Conservation (phyloP, 2,113 vertebrate species). For the Acinonyx jubatus region DNA sequence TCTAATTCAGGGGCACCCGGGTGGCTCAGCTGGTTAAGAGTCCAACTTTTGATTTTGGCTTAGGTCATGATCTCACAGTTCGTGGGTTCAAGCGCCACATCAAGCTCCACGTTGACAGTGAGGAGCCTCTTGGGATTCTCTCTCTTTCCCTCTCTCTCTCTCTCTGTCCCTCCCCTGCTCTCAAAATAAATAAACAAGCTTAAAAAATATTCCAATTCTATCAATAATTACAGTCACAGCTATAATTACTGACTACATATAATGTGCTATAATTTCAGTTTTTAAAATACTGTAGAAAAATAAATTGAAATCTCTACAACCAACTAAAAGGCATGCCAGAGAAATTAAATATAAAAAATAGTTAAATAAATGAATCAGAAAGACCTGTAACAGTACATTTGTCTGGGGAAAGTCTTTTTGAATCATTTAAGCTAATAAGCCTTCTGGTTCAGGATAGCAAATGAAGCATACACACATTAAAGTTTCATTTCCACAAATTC, state of each 20-base stretch:
- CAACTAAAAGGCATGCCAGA: background rate
- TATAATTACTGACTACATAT: background rate
- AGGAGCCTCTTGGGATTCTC: too few species aligned
- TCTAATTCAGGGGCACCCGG: background rate
- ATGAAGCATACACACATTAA: background rate
- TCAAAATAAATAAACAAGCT: too few species aligned
- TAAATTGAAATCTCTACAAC: background rate
- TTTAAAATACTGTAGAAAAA: constrained; percentile 17
- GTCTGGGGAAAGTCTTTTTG: background rate
- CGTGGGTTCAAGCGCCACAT: too few species aligned
- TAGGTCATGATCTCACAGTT: too few species aligned
- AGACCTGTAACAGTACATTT: background rate
- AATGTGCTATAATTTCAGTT: background rate
- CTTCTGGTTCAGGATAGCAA: background rate
- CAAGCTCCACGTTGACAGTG: too few species aligned
- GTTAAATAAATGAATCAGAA: background rate
- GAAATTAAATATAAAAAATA: background rate
- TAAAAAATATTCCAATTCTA: background rate
- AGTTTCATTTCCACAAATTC: background rate
- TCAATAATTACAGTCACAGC: background rate
- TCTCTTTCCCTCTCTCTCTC: too few species aligned
- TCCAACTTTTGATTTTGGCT: too few species aligned
- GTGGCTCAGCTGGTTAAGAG: too few species aligned
- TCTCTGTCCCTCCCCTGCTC: too few species aligned
- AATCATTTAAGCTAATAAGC: background rate